These are phyloP conservation scores for Cryptoblepharus egeriae DNA, from an alignment of 2,797 vertebrate species.

Conservation along the genomic window DNA sequence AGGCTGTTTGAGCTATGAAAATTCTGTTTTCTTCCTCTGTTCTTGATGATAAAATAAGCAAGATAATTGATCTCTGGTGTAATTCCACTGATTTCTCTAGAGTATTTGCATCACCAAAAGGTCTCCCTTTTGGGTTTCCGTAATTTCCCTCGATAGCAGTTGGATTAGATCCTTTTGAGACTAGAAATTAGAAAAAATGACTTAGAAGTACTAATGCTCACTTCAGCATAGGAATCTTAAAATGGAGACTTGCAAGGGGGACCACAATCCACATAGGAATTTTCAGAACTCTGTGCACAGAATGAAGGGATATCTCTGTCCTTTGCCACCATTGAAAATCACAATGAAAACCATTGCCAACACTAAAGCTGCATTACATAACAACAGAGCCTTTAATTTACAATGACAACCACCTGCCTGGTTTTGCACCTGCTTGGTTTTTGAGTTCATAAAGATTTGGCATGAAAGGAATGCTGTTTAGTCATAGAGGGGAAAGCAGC, in stretches of 20 bases:
- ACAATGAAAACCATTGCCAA: too few relatives aligned
- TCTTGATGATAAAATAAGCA: background rate
- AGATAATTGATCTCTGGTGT: background rate
- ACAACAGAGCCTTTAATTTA: too few relatives aligned
- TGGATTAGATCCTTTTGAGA: conserved; percentile 1
- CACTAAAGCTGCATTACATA: too few relatives aligned
- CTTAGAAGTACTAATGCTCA: background rate
- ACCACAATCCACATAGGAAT: background rate
- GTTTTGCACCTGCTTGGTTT: too few relatives aligned
- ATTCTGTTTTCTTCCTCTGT: background rate
- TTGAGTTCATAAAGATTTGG: too few relatives aligned
- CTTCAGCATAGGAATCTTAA: background rate
- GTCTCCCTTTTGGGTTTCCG: background rate
- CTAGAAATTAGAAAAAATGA: conserved; percentile 11
- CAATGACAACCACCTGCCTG: too few relatives aligned
- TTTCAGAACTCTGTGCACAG: background rate
- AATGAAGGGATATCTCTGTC: too few relatives aligned
- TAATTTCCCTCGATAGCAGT: background rate
- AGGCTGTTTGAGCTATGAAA: too few relatives aligned
- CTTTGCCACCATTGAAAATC: too few relatives aligned
- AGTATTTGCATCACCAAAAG: background rate
- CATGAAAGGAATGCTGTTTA: too few relatives aligned
- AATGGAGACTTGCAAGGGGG: too few relatives aligned
- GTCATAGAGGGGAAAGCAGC: too few relatives aligned
- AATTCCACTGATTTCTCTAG: background rate